phyloP scores from a whole-genome alignment of 1,140 invertebrate species.

The Sweltsa coloradensis region DNA sequence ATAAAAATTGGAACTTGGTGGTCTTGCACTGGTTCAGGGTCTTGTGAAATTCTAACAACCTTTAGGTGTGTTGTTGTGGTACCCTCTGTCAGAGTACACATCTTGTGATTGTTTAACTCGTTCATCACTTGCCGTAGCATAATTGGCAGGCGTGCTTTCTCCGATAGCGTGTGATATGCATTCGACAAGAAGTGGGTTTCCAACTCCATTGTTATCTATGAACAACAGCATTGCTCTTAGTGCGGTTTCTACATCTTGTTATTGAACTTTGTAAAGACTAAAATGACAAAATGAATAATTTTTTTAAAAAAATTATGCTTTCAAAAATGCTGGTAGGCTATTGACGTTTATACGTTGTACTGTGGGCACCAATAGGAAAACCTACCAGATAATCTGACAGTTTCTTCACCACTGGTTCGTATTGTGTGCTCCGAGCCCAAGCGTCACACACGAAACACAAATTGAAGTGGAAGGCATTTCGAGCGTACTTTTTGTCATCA shows the following conservation, averaged over 20 bases:
- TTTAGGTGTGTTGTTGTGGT: conserved; percentile 70
- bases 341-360: neutral
- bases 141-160: conserved; percentile 44
- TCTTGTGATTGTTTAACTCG: conserved; percentile 67
- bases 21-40: conserved; percentile 72
- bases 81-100: conserved; percentile 65
- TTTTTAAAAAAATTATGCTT: neutral
- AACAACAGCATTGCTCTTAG: neutral
- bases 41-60: conserved; percentile 59
- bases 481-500: conserved; percentile 74
- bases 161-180: conserved; percentile 40
- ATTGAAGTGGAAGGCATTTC: conserved; percentile 93
- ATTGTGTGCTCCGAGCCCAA: conserved; percentile 78
- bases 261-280: neutral
- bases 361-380: conserved; percentile 1
- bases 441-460: conserved; percentile 89
- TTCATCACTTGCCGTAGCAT: conserved; percentile 64
- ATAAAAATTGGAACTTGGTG: conserved; percentile 84
- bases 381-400: conserved; percentile 78
- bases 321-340: neutral
- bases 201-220: conserved; percentile 69
- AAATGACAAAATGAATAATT: neutral
- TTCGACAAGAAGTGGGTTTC: conserved; percentile 67
- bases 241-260: neutral
- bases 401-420: conserved; percentile 87